A percentile compares a stretch with the other conserved stretches of the same genome.
Evolutionary conservation across 2,888 invertebrate species (phyloP).

Genomic region (Drosophila hamatofila): DNA sequence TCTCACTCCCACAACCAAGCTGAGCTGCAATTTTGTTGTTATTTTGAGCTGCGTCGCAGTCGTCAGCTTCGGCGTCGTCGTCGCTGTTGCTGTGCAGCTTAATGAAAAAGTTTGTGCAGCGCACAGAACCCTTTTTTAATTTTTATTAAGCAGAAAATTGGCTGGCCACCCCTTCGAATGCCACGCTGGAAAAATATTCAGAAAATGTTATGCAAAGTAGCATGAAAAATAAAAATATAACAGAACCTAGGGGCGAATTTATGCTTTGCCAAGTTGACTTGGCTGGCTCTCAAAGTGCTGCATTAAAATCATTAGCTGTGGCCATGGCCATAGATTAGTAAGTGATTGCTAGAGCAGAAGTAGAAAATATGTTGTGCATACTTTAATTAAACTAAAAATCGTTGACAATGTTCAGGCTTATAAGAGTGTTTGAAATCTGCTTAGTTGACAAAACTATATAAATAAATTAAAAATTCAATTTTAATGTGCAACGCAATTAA

Average conservation of each 20-base stretch:
- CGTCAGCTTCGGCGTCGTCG: slow-evolving; percentile 17
- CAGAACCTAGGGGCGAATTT: slow-evolving; percentile 27
- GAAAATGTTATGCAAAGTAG: slow-evolving; percentile 56
- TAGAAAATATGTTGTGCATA: too few species aligned
- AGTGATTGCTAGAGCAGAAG: slow-evolving; percentile 4
- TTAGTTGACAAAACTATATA: background rate
- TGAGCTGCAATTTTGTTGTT: slow-evolving; percentile 45
- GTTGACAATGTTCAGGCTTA: background rate
- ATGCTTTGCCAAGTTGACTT: slow-evolving; percentile 42
- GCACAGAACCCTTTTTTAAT: slow-evolving; percentile 72
- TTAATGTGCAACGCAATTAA: background rate
- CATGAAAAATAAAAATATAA: slow-evolving; percentile 46
- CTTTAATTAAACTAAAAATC: background rate
- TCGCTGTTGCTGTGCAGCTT: slow-evolving; percentile 56
- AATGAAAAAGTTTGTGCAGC: slow-evolving; percentile 73
- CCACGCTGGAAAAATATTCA: slow-evolving; percentile 18
- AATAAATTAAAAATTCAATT: background rate
- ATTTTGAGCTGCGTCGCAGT: slow-evolving; percentile 30
- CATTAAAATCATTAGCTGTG: slow-evolving; percentile 29
- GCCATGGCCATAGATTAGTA: slow-evolving; percentile 11
- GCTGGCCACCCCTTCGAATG: slow-evolving; percentile 35
- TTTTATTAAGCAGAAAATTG: slow-evolving; percentile 80
- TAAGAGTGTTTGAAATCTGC: background rate
- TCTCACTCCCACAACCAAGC: background rate
- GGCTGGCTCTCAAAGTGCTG: slow-evolving; percentile 48